Conservation (phyloP, 2,113 vertebrate genomes). For the Ranitomeya variabilis region DNA sequence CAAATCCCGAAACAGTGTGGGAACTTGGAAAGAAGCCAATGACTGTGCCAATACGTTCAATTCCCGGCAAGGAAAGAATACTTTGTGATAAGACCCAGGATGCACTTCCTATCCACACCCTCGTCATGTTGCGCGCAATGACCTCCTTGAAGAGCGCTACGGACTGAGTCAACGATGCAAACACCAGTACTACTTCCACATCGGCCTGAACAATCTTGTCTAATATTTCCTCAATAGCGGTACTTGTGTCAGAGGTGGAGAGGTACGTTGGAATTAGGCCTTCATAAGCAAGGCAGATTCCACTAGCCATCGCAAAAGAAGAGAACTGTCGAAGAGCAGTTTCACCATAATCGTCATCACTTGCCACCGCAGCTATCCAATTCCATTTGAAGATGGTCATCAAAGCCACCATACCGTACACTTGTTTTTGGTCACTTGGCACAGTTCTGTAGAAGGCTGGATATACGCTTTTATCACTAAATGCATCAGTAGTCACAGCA, state of each 20-base stretch:
- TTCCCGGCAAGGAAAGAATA: conserved; percentile 63
- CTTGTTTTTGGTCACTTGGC: conserved; percentile 78
- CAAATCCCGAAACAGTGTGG: conserved; percentile 62
- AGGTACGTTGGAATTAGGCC: conserved; percentile 69
- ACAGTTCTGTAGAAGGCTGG: conserved; percentile 87
- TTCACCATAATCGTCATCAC: conserved; percentile 80
- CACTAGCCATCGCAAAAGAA: conserved; percentile 55
- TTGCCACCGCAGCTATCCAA: conserved; percentile 76
- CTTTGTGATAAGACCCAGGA: conserved; percentile 71
- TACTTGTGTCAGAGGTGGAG: conserved; percentile 14
- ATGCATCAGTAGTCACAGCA: conserved; percentile 76
- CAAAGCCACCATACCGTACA: conserved; percentile 71
- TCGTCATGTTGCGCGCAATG: conserved; percentile 60
- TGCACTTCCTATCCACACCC: conserved; percentile 85
- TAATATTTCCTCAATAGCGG: conserved; percentile 57
- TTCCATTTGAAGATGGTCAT: conserved; percentile 79
- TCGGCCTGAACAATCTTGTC: conserved; percentile 31
- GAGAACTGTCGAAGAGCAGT: conserved; percentile 77
- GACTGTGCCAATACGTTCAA: conserved; percentile 78
- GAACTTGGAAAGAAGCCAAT: conserved; percentile 71
- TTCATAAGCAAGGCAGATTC: conserved; percentile 83
- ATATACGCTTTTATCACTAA: conserved; percentile 76
- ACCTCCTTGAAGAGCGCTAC: conserved; percentile 63
- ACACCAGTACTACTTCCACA: conserved; percentile 70
- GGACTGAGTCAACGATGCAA: conserved; percentile 65